These are phyloP conservation scores for Montipora sp. DNA, from an alignment of 64 coral and sea anemone species.

Conservation along the genomic window DNA sequence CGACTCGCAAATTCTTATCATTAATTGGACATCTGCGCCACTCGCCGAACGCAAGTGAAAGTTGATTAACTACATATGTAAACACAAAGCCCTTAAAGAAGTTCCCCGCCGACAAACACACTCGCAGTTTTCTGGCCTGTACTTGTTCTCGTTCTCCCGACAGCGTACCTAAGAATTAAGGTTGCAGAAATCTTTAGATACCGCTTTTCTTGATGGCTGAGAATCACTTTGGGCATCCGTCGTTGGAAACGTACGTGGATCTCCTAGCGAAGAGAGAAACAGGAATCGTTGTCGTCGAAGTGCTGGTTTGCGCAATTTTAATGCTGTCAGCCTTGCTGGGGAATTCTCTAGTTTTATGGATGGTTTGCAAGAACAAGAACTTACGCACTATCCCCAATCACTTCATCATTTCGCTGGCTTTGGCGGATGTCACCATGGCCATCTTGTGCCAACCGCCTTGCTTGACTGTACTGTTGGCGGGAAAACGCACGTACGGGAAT, in stretches of 20 bases:
- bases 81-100: neutral
- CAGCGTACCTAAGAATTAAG: neutral
- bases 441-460: slow-evolving; percentile 63
- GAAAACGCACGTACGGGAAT: slow-evolving; percentile 62
- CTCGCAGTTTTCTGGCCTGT: neutral
- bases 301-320: slow-evolving; percentile 32
- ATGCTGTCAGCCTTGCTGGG: slow-evolving; percentile 56
- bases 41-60: neutral
- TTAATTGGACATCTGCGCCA: slow-evolving; percentile 34
- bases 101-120: neutral
- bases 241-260: slow-evolving; percentile 51
- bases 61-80: neutral
- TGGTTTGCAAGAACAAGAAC: slow-evolving; percentile 72
- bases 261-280: slow-evolving; percentile 25
- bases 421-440: slow-evolving; percentile 66
- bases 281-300: slow-evolving; percentile 20
- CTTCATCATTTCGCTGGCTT: slow-evolving; percentile 58
- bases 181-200: neutral
- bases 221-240: neutral
- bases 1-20: neutral
- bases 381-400: slow-evolving; percentile 72
- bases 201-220: neutral
- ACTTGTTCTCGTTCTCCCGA: neutral
- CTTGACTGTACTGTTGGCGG: slow-evolving; percentile 57
- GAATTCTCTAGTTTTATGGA: slow-evolving; percentile 66